phyloP scores from a whole-genome alignment of 2,888 invertebrate genomes.

The Vannuccia rotundouncinata region DNA sequence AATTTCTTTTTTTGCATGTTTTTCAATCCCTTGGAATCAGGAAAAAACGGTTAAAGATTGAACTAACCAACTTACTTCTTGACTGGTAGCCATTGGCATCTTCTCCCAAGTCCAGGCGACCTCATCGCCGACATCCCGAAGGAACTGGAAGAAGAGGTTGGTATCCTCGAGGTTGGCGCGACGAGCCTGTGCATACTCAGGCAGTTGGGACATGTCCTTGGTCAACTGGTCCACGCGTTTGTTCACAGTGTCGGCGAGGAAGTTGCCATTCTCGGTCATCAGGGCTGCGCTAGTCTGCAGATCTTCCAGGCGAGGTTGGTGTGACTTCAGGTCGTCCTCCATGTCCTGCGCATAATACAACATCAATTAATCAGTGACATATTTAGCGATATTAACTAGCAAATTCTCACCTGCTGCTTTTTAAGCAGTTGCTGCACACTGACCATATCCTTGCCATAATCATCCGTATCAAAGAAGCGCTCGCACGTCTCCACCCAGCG shows the following conservation, averaged over 20 bases:
- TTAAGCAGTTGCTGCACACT: constrained; percentile 71
- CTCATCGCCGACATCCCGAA: constrained; percentile 85
- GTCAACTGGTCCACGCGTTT: background rate
- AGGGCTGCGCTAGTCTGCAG: constrained; percentile 69
- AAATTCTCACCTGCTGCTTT: constrained; percentile 57
- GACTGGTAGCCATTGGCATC: constrained; percentile 62
- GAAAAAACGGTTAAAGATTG: no score
- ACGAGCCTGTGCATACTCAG: constrained; percentile 81
- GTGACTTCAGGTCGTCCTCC: constrained; percentile 78
- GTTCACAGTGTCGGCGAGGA: constrained; percentile 67
- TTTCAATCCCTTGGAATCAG: no score
- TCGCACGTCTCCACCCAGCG: constrained; percentile 85
- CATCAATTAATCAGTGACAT: background rate
- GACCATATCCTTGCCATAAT: constrained; percentile 78
- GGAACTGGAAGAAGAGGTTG: constrained; percentile 75
- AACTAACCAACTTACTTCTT: no score
- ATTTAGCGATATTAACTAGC: background rate
- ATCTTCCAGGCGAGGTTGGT: constrained; percentile 73
- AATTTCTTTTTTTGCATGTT: no score
- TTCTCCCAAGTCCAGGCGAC: constrained; percentile 79
- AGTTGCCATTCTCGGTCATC: constrained; percentile 76
- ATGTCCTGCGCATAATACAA: constrained; percentile 61
- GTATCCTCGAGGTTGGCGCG: constrained; percentile 87
- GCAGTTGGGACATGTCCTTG: constrained; percentile 57
- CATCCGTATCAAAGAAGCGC: constrained; percentile 67